Conservation (phyloP, 2,113 vertebrate genomes). For the Arizona elegans region DNA sequence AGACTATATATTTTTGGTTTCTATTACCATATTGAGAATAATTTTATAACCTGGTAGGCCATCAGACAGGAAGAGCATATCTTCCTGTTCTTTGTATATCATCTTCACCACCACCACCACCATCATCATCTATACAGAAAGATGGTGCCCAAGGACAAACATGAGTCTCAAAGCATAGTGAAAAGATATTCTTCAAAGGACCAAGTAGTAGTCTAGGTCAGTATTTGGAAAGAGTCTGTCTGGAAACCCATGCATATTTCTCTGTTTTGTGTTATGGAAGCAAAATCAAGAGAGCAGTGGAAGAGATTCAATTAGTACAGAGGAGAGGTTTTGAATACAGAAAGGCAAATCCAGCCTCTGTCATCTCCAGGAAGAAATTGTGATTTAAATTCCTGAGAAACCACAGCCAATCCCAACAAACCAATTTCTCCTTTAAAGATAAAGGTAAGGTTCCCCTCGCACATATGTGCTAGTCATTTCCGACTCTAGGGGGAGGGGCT, state of each 20-base stretch:
- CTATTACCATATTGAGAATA: not conserved
- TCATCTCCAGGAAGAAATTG: not conserved
- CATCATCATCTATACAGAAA: not conserved
- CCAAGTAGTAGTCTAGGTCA: not conserved
- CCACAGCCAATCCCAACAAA: not conserved
- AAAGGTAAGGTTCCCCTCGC: too few species aligned
- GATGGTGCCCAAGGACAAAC: not conserved
- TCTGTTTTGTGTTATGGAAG: not conserved
- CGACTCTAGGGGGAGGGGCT: too few species aligned
- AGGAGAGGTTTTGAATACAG: not conserved
- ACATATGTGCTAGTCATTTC: too few species aligned
- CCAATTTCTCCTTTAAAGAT: not conserved
- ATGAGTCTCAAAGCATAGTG: not conserved
- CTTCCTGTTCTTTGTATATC: too few species aligned
- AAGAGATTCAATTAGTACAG: not conserved
- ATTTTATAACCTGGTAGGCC: not conserved
- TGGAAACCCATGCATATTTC: not conserved
- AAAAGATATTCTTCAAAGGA: not conserved
- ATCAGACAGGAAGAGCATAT: not conserved
- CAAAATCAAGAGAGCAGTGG: not conserved
- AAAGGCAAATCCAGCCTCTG: not conserved
- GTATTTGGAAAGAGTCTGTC: not conserved
- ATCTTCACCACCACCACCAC: too few species aligned
- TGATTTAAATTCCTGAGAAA: not conserved
- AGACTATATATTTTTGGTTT: not conserved